Evolutionary conservation across 2,797 vertebrate genomes (phyloP), one percentile per base, ranked within the genome.

Genomic region (Oreochromis grahami): DNA sequence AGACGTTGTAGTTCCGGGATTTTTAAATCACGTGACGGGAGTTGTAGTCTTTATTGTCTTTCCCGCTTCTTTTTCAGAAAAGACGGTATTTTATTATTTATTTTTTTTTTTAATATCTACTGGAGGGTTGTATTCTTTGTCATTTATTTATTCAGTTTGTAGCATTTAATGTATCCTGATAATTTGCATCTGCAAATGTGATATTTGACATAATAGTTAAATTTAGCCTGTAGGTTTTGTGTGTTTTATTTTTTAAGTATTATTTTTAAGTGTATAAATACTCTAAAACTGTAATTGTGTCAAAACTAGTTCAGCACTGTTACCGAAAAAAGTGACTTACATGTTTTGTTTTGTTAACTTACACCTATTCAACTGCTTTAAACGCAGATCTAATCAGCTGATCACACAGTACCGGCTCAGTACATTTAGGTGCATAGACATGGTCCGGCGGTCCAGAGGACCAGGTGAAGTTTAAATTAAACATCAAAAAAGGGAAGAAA

Each of bases 1-100:
- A 53, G 6, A 77, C 43, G 19, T 52, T 89, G 56, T 89, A 86
- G 82, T 95, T 97, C 95, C 96, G 95, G 95, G 92, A 80, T 87
- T 74, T 21, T 38, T 52, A 2, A 58, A 14, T 84, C 90, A 94
- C 5, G 93, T 96, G 94, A 95, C 84, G 11, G 9, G 70, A 82
- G 8, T 32, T 60, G 24, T 56, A 21, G 7, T 68, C 1, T 32
- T 2, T 58, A 48, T 21, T 65, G 12, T 4, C 43, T 41, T 38
- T 34, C 4, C 32, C 4, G 1, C 52, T 21, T 13, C 10, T n/a
- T 51, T 14, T 53, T 21, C n/a, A 50, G 24, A 48, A 72, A 48
- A 13, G 17, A 32, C 0, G 4, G 17, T 7, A 17, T 4, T 50
- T 32, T 34, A 0, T 60, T 3, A 1, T 60, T 60, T 58, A 6